Conservation (phyloP, 2,113 vertebrate species). For the Ciconia maguari region DNA sequence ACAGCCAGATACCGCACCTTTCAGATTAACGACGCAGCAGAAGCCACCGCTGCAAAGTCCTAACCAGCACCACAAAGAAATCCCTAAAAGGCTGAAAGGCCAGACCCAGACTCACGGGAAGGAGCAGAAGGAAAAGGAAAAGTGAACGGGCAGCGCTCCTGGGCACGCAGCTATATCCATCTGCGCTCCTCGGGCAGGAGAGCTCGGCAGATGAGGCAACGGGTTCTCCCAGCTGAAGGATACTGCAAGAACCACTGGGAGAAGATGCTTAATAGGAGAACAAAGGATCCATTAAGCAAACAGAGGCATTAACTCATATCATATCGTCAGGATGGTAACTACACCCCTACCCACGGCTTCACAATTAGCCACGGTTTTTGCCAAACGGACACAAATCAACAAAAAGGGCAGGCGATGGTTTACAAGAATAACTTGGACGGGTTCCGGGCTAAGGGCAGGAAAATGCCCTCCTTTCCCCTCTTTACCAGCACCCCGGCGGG, state of each 20-base stretch:
- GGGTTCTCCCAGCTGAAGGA: background rate
- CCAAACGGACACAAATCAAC: background rate
- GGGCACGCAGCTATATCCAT: background rate
- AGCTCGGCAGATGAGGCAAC: background rate
- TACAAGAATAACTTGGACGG: background rate
- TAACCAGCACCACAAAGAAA: background rate
- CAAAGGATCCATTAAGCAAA: conserved; percentile 51
- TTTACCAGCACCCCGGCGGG: background rate
- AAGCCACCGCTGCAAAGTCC: background rate
- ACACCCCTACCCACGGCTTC: background rate
- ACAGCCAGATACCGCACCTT: no score
- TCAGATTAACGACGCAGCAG: accelerated
- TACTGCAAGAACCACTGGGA: background rate
- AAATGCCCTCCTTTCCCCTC: background rate
- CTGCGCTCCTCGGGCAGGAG: background rate
- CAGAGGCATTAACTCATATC: conserved; percentile 28
- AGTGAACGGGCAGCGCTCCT: accelerated
- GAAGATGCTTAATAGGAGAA: conserved; percentile 28
- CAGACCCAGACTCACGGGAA: accelerated
- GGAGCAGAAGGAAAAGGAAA: background rate
- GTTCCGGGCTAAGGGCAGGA: background rate
- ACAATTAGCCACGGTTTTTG: background rate
- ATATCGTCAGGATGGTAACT: background rate
- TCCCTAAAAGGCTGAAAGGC: accelerated
- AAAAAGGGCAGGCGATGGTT: background rate